A percentile compares a stretch with the other conserved stretches of the same genome.
These are phyloP conservation scores for Argyresthia albistria DNA, from an alignment of 2,888 invertebrate genomes.

Conservation along the genomic window DNA sequence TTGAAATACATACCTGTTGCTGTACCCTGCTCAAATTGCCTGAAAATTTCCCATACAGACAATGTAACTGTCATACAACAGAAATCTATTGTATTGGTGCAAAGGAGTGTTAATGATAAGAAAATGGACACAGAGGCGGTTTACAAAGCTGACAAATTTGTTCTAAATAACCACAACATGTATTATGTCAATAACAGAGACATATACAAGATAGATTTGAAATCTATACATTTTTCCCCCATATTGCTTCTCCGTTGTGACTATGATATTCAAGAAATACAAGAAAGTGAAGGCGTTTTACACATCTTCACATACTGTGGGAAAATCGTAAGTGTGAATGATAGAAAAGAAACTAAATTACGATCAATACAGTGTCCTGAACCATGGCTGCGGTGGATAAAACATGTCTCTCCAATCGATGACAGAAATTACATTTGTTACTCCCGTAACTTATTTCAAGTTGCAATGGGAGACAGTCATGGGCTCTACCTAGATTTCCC, in stretches of 20 bases:
- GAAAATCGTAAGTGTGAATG: slow-evolving; percentile 32
- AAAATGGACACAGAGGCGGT: slow-evolving; percentile 30
- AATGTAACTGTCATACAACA: slow-evolving; percentile 31
- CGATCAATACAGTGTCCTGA: slow-evolving; percentile 32
- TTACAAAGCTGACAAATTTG: slow-evolving; percentile 43
- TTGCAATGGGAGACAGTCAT: slow-evolving; percentile 40
- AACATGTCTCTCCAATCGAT: slow-evolving; percentile 36
- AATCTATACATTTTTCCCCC: slow-evolving; percentile 23
- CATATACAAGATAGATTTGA: slow-evolving; percentile 35
- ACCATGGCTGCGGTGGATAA: slow-evolving; percentile 47
- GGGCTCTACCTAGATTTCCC: slow-evolving; percentile 53
- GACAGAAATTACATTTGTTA: slow-evolving; percentile 48
- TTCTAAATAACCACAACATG: slow-evolving; percentile 27
- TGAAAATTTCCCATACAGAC: slow-evolving; percentile 42
- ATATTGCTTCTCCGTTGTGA: slow-evolving; percentile 32
- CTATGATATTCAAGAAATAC: slow-evolving; percentile 43
- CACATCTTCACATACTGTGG: slow-evolving; percentile 47
- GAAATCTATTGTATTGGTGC: slow-evolving; percentile 34
- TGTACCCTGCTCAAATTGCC: slow-evolving; percentile 34
- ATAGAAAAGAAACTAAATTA: slow-evolving; percentile 18
- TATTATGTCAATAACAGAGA: slow-evolving; percentile 39
- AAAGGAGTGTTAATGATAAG: slow-evolving; percentile 30
- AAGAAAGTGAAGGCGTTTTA: slow-evolving; percentile 25
- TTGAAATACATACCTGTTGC: slow-evolving; percentile 43
- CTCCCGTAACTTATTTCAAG: slow-evolving; percentile 46